Evolutionary conservation across 2,113 vertebrate genomes (phyloP), one percentile per base, ranked within the genome.

Genomic region (Gopherus evgoodei): DNA sequence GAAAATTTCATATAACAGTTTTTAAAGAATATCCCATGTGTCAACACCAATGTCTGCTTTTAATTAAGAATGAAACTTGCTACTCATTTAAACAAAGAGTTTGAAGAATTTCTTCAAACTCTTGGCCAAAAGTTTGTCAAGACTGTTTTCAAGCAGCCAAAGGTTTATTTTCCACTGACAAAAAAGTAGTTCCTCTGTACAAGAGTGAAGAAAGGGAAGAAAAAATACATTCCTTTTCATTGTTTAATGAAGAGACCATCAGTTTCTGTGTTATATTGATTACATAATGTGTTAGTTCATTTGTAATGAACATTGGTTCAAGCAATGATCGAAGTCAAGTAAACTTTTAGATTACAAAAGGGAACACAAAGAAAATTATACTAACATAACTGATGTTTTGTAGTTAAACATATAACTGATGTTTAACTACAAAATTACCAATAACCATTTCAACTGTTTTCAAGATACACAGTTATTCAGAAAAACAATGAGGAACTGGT

Each of bases 1-100:
- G 2, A 11, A 86, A 95, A 93, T 59, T 83, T 76, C 78, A 62
- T 0, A 88, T 91, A 53, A 0, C 0, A 91, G 93, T 50, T 80
- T 93, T 93, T 89, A 69, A 85, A 76, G 90, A 90, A 87, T 54
- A 65, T 22, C 85, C 87, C 56, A 16, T 91, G 83, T 92, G 91
- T 90, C 95, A 96, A 92, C 96, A 91, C 65, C 86, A 87, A 88
- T 4, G 44, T 4, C 87, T 95, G 96, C 54, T 96, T 95, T 95
- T 97, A 97, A 96, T 97, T 90, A 96, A 88, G 75, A 92, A 81
- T 35, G 35, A 72, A 72, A 38, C n/a, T 72, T 72, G 21, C 19
- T 38, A 38, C 8, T 22, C 65, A 22, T 72, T 72, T 72, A 38
- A 72, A 72, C 56, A 88, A 42, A 50, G n/a, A 88, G 87, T 2